Evolutionary conservation across 1,140 invertebrate species (phyloP), one percentile per base, ranked within the genome.

Genomic region (Cydia splendana): DNA sequence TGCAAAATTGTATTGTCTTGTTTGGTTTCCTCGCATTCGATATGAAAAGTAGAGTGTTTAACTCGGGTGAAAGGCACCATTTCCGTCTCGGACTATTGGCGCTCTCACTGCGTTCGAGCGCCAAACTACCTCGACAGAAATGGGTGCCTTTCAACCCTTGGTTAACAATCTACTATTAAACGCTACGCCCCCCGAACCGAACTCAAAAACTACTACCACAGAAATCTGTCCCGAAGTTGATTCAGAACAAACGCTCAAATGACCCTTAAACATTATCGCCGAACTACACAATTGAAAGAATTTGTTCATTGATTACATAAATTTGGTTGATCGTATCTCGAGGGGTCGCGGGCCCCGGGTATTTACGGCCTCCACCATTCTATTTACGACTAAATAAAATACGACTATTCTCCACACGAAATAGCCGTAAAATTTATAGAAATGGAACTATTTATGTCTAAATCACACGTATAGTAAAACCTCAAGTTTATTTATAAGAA

Each of bases 371-470:
- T 6, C 67, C 67, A 30, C 12, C 65, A 69, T 38, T 71, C n/a
- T 71, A 71, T 71, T 71, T 71, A 71, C 67, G 67, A 42, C 34
- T 71, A 71, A 45, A 71, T 71, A 71, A 71, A 71, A 71, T 45
- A 71, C 67, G 67, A 42, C 67, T 71, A 71, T 45, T 71, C 57
- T 62, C 57, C 57, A 62, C 57, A 62, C 57, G 57, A 62, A 53
- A 53, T 53, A 53, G 57, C n/a, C 57, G 57, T 62, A 62, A 62
- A 62, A 62, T n/a, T 62, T 62, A 62, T 62, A 62, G 57, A 62
- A 62, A 62, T 24, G 20, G 15, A 10, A 62, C 7, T 62, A 62
- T 62, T 62, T 12, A 53, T 53, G 57, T 62, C 57, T 62, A 62
- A 62, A 62, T 62, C 57, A 62, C 10, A 24, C 57, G 9, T 24